Evolutionary conservation across 2,888 invertebrate genomes (phyloP), one percentile per base, ranked within the genome.

Genomic region (Phyllotreta cruciferae): DNA sequence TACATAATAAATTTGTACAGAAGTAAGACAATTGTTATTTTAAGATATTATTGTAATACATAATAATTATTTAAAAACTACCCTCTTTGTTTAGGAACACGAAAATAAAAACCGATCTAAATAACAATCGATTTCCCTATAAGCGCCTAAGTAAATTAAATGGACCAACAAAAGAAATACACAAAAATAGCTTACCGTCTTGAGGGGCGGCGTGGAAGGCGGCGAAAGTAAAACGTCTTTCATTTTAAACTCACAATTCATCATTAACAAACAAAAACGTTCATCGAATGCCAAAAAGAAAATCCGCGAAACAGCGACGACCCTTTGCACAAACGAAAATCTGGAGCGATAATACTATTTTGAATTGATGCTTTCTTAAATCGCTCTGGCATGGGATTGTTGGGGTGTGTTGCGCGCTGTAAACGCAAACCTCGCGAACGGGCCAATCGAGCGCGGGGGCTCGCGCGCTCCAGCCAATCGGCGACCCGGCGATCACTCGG

Each of bases 141-240:
- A n/a, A 6, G 14, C 3, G n/a, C 50, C 36, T 9, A 54, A n/a
- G n/a, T n/a, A n/a, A 63, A 66, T 45, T 47, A 41, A 53, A 58
- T 56, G 41, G 54, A 54, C 55, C 42, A 55, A 64, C 57, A 63
- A 63, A n/a, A 67, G 62, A 67, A 61, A 14, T 11, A 35, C 14
- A 41, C 36, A 42, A 50, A 60, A 60, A 60, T 56, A 62, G 73
- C 79, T 77, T 76, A 80, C 79, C 73, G 79, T 82, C 81, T 86
- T 85, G 76, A 89, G 82, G 75, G 90, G 90, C 69, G 90, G 90
- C 74, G 90, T 90, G 75, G 87, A 87, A 67, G 90, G 90, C 74
- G 90, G 90, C 73, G 90, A 90, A 74, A 88, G 86, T 73, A 85
- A 65, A 11, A 60, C 63, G 58, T 66, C 62, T 10, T 55, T 34